These are phyloP conservation scores for Cyanistes caeruleus DNA, from an alignment of 2,113 vertebrate genomes.

Conservation along the genomic window DNA sequence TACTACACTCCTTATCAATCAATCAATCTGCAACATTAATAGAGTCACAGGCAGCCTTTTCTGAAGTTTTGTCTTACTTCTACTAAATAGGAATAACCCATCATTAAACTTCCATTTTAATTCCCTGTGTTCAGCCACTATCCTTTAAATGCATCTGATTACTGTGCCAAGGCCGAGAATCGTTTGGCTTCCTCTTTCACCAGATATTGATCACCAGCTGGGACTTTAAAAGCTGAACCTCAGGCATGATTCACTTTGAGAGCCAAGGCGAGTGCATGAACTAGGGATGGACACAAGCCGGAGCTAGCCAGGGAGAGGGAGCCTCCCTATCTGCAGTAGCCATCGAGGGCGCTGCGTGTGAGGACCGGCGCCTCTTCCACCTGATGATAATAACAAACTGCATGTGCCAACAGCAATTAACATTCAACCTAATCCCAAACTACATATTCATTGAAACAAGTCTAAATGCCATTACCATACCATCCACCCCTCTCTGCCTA, in stretches of 20 bases:
- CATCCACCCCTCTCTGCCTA: neutral
- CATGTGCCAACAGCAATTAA: neutral
- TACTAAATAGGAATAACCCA: neutral
- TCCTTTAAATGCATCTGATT: neutral
- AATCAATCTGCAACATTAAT: neutral
- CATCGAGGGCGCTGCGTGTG: neutral
- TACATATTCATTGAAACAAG: neutral
- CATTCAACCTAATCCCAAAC: neutral
- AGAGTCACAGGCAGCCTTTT: neutral
- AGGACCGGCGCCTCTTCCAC: neutral
- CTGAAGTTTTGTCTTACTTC: neutral
- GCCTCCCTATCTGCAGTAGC: neutral
- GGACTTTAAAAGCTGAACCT: neutral
- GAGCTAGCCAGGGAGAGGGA: accelerated
- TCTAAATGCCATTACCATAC: neutral
- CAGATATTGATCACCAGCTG: neutral
- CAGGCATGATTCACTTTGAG: neutral
- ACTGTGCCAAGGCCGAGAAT: neutral
- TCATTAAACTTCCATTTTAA: neutral
- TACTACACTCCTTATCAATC: neutral
- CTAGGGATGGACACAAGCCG: accelerated
- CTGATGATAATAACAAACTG: neutral
- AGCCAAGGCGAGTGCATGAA: neutral
- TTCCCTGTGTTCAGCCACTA: neutral
- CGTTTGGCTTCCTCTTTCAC: neutral